Base-by-base conservation (phyloP, 1,140 invertebrate genomes). In the Calliphora vicina region DNA sequence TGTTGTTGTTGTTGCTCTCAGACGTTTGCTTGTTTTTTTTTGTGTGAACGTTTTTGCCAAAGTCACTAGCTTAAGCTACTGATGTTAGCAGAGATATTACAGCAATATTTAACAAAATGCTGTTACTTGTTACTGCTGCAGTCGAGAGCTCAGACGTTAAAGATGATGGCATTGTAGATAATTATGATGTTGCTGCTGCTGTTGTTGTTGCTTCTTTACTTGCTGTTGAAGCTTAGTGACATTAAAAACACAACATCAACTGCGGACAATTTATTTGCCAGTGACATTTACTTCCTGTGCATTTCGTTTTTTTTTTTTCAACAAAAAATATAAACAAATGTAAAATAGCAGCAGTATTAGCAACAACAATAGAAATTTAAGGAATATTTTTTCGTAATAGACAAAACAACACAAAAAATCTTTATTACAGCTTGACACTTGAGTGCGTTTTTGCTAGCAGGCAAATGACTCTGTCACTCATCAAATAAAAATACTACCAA, bases 381-480 rank as follows among this genome's bases (percentile, higher is more conserved):
- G 43, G 74, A 20, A 78, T 35, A 57, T 57, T 57, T 57, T 57
- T 57, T 57, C n/a, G 15, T 57, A 76, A 76, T 42, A 76, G 27
- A 35, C 73, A 12, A 35, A 74, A 74, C 27, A 35, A 78, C 45
- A 78, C 13, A 78, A 78, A 78, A 76, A 78, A 78, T 78, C 74
- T 12, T 67, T 67, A 67, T 23, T 25, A 78, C 42, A 20, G 29
- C 74, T 45, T 78, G 74, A 78, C 74, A 78, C 74, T 78, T 25
- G 74, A 78, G 74, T 78, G 74, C 74, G 74, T 78, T 78, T 57
- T 78, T 43, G 74, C 74, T 43, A 78, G 20, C 35, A 78, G 74
- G 74, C 74, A 78, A 78, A 78, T 78, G 74, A 78, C 13, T 78
- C 74, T 78, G 74, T 78, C 74, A 78, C 35, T 43, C 74, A 78